Evolutionary conservation across 1,140 invertebrate genomes (phyloP), one percentile per base, ranked within the genome.

Genomic region (Drosophila tristis): DNA sequence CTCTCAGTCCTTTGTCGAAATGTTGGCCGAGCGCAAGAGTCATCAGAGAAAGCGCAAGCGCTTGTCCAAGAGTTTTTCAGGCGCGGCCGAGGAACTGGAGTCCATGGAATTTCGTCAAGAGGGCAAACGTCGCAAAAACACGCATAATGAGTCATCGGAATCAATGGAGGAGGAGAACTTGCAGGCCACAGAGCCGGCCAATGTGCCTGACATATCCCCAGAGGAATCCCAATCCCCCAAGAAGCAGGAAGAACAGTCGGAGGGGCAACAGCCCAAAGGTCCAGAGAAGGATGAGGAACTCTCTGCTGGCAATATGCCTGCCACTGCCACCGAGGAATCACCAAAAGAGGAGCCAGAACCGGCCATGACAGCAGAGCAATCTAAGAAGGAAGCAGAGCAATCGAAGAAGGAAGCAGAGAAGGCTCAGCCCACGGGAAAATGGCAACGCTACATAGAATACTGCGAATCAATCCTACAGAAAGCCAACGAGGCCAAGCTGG

Each of bases 1-100:
- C 8, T 91, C 90, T 11, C 82, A 90, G 45, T 91, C 90, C 0
- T 85, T 91, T 44, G 78, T 90, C 13, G 82, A 91, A 55, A 79
- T 72, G 25, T 9, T 91, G 5, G 73, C 43, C 45, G 76, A 90
- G 8, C 59, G 57, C 0, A 64, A 80, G 5, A 29, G 42, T 0
- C 42, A 59, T 13, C 63, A 15, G 5, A 42, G 53, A 4, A 80
- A 87, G 63, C 73, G 90, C 4, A 74, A 78, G 8, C 81, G 76
- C 20, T 16, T 91, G 4, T 91, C 90, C 0, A 91, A 91, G 29
- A 91, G 90, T 39, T 91, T 91, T 5, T 79, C 90, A 42, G 74
- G 60, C 8, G 45, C 75, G 2, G 20, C 71, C 11, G 74, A 90
- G 0, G 59, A 63, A 13, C 44, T 78, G 15, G 57, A 59, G 5